A percentile compares a stretch with the other conserved stretches of the same genome.
Evolutionary conservation across 2,797 vertebrate genomes (phyloP).

Genomic region (Sebastes aleutianus): DNA sequence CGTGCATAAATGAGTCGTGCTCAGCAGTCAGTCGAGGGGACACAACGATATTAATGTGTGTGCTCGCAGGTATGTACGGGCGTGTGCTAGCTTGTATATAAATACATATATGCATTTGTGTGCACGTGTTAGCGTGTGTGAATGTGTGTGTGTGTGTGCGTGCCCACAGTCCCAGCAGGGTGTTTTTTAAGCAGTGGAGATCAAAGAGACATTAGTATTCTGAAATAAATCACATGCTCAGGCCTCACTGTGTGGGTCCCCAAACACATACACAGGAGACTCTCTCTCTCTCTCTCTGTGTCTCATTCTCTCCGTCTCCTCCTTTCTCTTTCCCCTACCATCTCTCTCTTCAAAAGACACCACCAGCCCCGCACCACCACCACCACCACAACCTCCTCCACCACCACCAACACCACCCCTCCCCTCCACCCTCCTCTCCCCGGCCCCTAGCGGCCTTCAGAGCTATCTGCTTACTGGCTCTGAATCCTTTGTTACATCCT

Average conservation of each 20-base stretch:
- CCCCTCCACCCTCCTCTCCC: not conserved
- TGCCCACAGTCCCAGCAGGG: slow-evolving; percentile 67
- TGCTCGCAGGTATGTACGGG: slow-evolving; percentile 40
- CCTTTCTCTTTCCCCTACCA: slow-evolving; percentile 60
- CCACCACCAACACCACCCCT: not conserved
- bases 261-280: slow-evolving; percentile 72
- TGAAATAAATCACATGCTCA: slow-evolving; percentile 80
- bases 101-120: slow-evolving; percentile 58
- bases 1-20: slow-evolving; percentile 62
- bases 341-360: slow-evolving; percentile 70
- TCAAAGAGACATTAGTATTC: slow-evolving; percentile 83
- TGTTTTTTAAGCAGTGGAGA: slow-evolving; percentile 72
- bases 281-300: slow-evolving; percentile 24
- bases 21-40: slow-evolving; percentile 57
- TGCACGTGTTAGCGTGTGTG: slow-evolving; percentile 6
- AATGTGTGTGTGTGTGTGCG: not conserved
- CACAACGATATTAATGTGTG: slow-evolving; percentile 57
- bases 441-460: slow-evolving; percentile 71
- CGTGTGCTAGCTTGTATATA: slow-evolving; percentile 36
- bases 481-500: slow-evolving; percentile 75
- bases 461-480: slow-evolving; percentile 75
- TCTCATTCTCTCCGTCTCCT: slow-evolving; percentile 52
- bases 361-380: slow-evolving; percentile 23
- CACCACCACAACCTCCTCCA: slow-evolving; percentile 2
- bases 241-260: slow-evolving; percentile 72